A percentile compares a stretch with the other conserved stretches of the same genome.
Conservation (phyloP, 2,797 vertebrate species). For the Macrochelys suwanniensis region DNA sequence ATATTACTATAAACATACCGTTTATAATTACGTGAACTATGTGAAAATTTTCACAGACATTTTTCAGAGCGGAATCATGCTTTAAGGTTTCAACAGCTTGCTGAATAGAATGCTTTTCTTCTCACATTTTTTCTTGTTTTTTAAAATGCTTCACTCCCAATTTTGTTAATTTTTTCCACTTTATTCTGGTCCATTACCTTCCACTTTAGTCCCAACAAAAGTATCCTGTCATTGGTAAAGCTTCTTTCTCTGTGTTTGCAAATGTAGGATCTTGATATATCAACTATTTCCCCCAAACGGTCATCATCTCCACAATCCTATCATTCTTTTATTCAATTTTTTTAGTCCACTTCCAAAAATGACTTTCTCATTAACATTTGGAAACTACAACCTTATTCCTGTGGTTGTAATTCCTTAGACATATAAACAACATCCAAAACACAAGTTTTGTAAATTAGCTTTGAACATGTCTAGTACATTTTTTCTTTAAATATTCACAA, state of each 20-base stretch:
- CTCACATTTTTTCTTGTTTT: not conserved
- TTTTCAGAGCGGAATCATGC: not conserved
- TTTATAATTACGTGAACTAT: not conserved
- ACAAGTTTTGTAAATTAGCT: not conserved
- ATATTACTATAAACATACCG: not conserved
- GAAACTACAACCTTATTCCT: not conserved
- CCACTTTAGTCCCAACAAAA: not conserved
- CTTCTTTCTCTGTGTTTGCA: not conserved
- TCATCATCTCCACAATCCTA: not conserved
- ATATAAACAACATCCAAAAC: constrained; percentile 16
- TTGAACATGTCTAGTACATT: not conserved
- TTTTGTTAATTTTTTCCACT: not conserved
- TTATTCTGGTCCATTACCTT: not conserved
- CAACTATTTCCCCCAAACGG: constrained; percentile 7
- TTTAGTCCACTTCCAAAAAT: not conserved
- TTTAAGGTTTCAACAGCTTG: not conserved
- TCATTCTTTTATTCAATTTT: not conserved
- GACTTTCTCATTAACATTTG: not conserved
- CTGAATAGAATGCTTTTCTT: not conserved
- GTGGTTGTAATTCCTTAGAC: constrained; percentile 5
- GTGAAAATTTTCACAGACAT: not conserved
- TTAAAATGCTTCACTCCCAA: not conserved
- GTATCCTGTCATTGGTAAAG: not conserved
- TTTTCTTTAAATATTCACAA: constrained; percentile 40
- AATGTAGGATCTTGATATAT: not conserved